phyloP scores from a whole-genome alignment of 2,797 vertebrate genomes.

The Cryptoprocta ferox region DNA sequence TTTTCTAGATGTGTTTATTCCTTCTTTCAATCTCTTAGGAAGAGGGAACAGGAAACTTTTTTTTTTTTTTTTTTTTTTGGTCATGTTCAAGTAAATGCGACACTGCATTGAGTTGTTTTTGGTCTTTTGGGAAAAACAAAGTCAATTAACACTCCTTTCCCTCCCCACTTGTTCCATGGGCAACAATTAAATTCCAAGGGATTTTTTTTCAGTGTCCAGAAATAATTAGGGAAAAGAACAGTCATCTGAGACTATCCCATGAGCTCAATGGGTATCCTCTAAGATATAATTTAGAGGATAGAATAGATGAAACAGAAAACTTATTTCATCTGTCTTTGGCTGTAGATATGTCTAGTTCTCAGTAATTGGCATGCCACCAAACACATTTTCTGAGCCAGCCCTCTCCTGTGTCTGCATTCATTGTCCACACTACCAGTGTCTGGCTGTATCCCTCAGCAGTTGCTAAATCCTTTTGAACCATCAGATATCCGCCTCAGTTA shows the following conservation, averaged over 20 bases:
- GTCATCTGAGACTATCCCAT: not conserved
- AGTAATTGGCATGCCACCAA: not conserved
- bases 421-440: not conserved
- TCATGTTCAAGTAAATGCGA: not conserved
- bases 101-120: not conserved
- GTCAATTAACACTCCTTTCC: not conserved
- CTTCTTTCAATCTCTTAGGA: not conserved
- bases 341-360: not conserved
- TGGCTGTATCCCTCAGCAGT: not conserved
- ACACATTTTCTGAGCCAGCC: not conserved
- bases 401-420: not conserved
- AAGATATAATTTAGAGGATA: no score
- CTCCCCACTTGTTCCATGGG: not conserved
- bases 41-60: not conserved
- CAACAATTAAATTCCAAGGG: not conserved
- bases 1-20: constrained; percentile 25
- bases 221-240: not conserved
- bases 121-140: not conserved
- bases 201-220: not conserved
- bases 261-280: not conserved
- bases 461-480: not conserved
- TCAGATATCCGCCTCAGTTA: not conserved
- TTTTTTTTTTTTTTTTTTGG: not conserved
- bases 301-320: no score
- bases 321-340: not conserved